Conservation (phyloP, 2,888 invertebrate genomes). For the Harmothoe impar region DNA sequence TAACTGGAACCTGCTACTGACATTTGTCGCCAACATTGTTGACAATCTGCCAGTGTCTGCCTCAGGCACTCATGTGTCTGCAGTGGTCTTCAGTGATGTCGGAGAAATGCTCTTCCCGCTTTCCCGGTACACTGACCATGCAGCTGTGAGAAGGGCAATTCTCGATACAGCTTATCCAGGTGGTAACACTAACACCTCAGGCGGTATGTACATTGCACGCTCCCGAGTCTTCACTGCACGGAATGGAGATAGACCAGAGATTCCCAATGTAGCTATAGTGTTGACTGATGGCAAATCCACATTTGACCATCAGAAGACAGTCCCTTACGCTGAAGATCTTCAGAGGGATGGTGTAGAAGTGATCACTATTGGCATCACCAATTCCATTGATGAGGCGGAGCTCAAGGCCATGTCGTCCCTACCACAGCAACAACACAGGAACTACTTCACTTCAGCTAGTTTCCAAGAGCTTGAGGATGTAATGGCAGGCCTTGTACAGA, state of each 20-base stretch:
- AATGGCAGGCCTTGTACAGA: neutral
- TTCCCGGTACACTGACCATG: neutral
- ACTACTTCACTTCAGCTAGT: constrained; percentile 20
- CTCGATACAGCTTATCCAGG: neutral
- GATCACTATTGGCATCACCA: constrained; percentile 26
- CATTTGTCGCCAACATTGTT: constrained; percentile 26
- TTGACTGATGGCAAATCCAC: constrained; percentile 39
- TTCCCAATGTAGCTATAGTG: constrained; percentile 39
- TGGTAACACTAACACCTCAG: constrained; percentile 39
- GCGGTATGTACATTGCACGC: neutral
- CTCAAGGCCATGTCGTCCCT: constrained; percentile 42
- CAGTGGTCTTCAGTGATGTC: constrained; percentile 44
- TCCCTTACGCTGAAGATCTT: neutral
- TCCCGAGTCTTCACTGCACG: neutral
- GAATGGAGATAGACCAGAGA: constrained; percentile 2
- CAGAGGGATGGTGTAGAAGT: neutral
- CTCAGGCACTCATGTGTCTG: constrained; percentile 2
- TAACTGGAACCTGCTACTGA: constrained; percentile 39
- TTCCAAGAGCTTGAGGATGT: constrained; percentile 12
- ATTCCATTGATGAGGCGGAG: neutral
- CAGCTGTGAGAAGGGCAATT: neutral
- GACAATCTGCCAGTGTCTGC: constrained; percentile 2
- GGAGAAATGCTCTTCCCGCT: constrained; percentile 27
- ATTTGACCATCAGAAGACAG: neutral
- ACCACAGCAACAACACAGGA: constrained; percentile 8